Conservation (phyloP, 2,113 vertebrate species). For the Eretmochelys imbricata region DNA sequence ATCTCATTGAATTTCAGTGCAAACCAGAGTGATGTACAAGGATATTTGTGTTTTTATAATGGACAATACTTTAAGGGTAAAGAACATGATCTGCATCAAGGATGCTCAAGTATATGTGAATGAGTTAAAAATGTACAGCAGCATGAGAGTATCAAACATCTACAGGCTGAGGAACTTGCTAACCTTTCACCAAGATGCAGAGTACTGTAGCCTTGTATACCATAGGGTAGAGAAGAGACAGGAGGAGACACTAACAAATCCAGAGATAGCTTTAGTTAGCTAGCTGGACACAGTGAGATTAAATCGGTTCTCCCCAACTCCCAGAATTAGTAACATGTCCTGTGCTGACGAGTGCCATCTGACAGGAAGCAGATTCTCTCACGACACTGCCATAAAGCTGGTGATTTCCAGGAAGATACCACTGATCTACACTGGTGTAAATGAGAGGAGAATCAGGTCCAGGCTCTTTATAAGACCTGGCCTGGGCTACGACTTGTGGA, state of each 20-base stretch:
- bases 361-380: not conserved
- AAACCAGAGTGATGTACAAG: not conserved
- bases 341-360: not conserved
- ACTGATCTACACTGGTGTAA: not conserved
- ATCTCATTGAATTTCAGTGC: not conserved
- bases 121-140: too few relatives aligned
- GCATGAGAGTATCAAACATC: too few relatives aligned
- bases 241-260: not conserved
- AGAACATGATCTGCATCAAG: too few relatives aligned
- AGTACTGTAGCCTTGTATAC: accelerated
- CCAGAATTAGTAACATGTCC: not conserved
- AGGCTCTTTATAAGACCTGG: not conserved
- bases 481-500: not conserved
- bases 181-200: not conserved
- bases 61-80: too few relatives aligned
- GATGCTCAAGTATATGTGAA: too few relatives aligned
- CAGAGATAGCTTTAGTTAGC: not conserved
- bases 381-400: not conserved
- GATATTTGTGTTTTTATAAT: too few relatives aligned
- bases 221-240: not conserved
- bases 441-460: too few relatives aligned
- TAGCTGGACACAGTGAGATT: not conserved
- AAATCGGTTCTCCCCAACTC: not conserved
- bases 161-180: not conserved
- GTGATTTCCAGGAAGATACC: not conserved